Evolutionary conservation across 2,888 invertebrate species (phyloP).

Genomic region (Argyra leucocephala): DNA sequence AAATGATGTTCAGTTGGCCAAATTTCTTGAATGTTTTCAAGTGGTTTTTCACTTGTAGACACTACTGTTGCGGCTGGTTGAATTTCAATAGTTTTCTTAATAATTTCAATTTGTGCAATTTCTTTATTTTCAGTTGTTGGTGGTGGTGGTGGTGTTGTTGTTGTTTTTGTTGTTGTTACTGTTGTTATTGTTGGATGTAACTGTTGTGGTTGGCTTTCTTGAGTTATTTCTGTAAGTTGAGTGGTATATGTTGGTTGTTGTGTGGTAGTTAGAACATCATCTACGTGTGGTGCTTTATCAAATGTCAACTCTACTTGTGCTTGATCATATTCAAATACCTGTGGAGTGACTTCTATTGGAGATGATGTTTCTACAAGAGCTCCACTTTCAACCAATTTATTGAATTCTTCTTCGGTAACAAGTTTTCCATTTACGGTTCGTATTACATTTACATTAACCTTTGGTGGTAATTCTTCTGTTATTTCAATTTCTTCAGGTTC

Average conservation of each 20-base stretch:
- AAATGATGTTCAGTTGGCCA: conserved; percentile 41
- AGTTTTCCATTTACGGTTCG: conserved; percentile 48
- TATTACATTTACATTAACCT: conserved; percentile 47
- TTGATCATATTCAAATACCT: conserved; percentile 44
- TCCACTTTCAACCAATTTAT: conserved; percentile 30
- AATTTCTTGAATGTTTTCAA: conserved; percentile 38
- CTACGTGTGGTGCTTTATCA: conserved; percentile 39
- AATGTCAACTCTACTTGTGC: conserved; percentile 42
- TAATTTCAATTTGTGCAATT: conserved; percentile 15
- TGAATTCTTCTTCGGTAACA: conserved; percentile 40
- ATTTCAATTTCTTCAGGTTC: conserved; percentile 58
- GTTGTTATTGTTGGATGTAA: conserved; percentile 14
- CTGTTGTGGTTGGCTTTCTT: conserved; percentile 18
- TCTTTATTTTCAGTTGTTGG: conserved; percentile 21
- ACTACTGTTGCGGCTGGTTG: conserved; percentile 12
- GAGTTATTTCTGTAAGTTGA: conserved; percentile 23
- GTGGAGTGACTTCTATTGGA: conserved; percentile 24
- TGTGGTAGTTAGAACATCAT: conserved; percentile 26
- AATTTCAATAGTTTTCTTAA: conserved; percentile 17
- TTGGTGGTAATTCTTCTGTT: conserved; percentile 34
- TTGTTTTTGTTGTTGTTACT: no score
- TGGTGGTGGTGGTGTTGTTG: conserved; percentile 22
- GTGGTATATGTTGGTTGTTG: conserved; percentile 8
- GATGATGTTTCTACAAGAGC: conserved; percentile 29
- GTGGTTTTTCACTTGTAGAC: conserved; percentile 19